phyloP scores from a whole-genome alignment of 2,797 vertebrate species.

The Salmo trutta region DNA sequence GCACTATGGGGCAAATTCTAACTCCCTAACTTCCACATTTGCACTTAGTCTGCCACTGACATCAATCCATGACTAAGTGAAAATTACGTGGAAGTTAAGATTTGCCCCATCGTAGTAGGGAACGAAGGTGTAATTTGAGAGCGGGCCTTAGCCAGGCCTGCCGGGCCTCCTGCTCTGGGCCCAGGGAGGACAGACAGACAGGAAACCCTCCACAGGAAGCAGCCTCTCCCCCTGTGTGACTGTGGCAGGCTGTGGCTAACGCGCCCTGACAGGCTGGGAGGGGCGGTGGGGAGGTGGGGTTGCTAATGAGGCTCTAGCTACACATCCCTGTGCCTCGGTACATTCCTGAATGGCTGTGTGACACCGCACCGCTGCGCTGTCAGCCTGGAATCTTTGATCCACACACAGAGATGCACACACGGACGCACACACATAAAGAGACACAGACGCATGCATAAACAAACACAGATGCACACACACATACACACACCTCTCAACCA shows the following conservation, averaged over 20 bases:
- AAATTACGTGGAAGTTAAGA: not conserved
- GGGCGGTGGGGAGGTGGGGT: constrained; percentile 73
- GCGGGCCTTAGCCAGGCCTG: not conserved
- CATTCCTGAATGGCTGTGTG: constrained; percentile 78
- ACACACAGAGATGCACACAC: constrained; percentile 27
- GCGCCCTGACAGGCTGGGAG: constrained; percentile 78
- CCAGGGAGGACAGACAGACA: constrained; percentile 19
- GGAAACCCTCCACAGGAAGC: constrained; percentile 66
- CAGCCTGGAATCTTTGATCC: constrained; percentile 65
- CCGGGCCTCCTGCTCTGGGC: not conserved
- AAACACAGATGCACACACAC: constrained; percentile 4
- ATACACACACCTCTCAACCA: constrained; percentile 1
- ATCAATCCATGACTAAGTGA: too few relatives aligned
- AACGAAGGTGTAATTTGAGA: not conserved
- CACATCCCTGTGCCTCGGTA: constrained; percentile 82
- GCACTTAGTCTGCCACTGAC: too few relatives aligned
- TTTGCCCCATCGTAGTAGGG: not conserved
- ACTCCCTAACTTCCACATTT: not conserved
- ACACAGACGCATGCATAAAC: not conserved
- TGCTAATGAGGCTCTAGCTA: constrained; percentile 81
- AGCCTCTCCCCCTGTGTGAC: constrained; percentile 68
- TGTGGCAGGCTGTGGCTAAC: constrained; percentile 81
- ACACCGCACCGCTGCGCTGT: constrained; percentile 73
- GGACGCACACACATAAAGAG: constrained; percentile 23
- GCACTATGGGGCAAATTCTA: not conserved